Evolutionary conservation across 2,113 vertebrate species (phyloP).

Genomic region (Channa argus): DNA sequence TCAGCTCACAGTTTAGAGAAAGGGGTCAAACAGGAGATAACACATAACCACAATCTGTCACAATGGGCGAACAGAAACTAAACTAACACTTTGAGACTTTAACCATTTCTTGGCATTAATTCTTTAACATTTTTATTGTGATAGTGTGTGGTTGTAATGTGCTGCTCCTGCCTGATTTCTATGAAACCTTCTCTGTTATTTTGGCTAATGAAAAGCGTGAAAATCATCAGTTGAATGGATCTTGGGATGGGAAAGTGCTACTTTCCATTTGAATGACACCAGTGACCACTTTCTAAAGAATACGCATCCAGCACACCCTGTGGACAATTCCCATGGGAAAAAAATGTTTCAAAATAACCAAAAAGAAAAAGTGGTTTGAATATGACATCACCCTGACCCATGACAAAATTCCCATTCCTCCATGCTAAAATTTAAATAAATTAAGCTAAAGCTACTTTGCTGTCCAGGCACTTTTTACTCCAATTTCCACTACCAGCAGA

Average conservation of each 20-base stretch:
- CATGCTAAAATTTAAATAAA: background rate
- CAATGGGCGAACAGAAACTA: too few relatives aligned
- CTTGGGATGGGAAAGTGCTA: background rate
- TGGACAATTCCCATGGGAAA: background rate
- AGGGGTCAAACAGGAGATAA: background rate
- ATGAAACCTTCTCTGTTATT: background rate
- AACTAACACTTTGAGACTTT: too few relatives aligned
- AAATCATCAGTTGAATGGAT: background rate
- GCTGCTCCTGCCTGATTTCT: background rate
- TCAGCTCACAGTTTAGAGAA: background rate
- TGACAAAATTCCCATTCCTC: background rate
- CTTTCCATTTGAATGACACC: background rate
- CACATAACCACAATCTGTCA: too few relatives aligned
- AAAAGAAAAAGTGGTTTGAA: background rate
- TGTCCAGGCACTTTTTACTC: slow-evolving; percentile 1
- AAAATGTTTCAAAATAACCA: background rate
- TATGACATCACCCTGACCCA: background rate
- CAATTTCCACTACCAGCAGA: slow-evolving; percentile 48
- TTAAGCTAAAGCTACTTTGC: background rate
- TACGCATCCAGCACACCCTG: background rate
- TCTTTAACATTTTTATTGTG: background rate
- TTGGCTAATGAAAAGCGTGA: background rate
- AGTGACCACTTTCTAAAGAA: background rate
- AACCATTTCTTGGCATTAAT: background rate
- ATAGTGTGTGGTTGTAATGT: background rate